Base-by-base conservation (phyloP, 1,140 invertebrate species). In the Philopotamus ludificatus region DNA sequence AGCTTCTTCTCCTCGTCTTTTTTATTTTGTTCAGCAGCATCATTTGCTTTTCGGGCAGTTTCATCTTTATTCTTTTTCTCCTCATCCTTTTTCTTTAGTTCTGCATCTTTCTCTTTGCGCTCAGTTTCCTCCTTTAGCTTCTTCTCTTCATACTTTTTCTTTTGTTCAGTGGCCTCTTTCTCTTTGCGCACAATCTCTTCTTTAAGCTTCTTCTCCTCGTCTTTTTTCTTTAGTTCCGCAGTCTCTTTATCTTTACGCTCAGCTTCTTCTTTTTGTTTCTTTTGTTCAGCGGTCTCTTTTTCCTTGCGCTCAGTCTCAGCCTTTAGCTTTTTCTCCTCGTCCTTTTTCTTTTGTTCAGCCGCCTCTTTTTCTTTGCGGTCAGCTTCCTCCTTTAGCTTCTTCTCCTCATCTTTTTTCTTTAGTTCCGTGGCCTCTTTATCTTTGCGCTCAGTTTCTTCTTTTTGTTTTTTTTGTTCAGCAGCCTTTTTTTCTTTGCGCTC, bases 141-240 rank as follows among this genome's bases (percentile, higher is more conserved):
- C 34, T 62, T 20, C 10, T 25, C 12, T 42, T 58, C 55, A 20
- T 18, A 28, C 34, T 62, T 22, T 10, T 21, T 12, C 41, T 34
- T 62, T 62, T 59, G 28, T 51, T 65, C 50, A 25, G 63, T 42
- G 39, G 64, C 39, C 53, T 66, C 63, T 44, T 60, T 51, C 12
- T 49, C 18, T 16, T 59, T n/a, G n/a, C n/a, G n/a, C n/a, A n/a
- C n/a, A n/a, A n/a, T 44, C 20, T 59, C 47, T 22, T 59, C 28
- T 23, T 39, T 42, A 20, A 22, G 15, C 42, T 59, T n/a, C n/a
- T n/a, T n/a, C n/a, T n/a, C 42, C 21, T 59, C 21, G 1, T 25
- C 54, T 18, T 59, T 21, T 59, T 59, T 44, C 39, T n/a, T n/a
- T n/a, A n/a, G n/a, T n/a, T n/a, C n/a, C n/a, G n/a, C n/a, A n/a